These are phyloP conservation scores for Eueides isabella DNA, from an alignment of 1,140 invertebrate species.

Conservation along the genomic window DNA sequence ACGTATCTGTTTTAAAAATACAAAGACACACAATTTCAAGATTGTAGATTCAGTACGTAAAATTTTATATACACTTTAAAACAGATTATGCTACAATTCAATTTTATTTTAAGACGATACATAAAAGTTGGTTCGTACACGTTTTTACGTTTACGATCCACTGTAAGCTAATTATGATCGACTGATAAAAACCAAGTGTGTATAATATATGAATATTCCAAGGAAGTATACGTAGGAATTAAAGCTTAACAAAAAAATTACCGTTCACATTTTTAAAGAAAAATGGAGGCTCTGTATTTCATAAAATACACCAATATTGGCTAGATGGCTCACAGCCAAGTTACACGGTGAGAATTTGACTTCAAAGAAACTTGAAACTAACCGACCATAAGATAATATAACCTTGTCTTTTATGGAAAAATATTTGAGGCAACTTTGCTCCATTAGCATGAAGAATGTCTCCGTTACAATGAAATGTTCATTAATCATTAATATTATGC, in stretches of 20 bases:
- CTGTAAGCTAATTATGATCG: no score
- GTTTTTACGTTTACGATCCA: no score
- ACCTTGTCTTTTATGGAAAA: conserved; percentile 17
- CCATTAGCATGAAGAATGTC: conserved; percentile 16
- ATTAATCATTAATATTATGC: background rate
- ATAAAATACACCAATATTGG: conserved; percentile 25
- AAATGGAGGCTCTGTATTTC: background rate
- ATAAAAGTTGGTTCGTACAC: no score
- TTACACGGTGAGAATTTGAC: conserved; percentile 28
- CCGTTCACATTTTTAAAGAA: background rate
- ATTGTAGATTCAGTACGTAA: no score
- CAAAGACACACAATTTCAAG: no score
- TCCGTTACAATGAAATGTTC: conserved; percentile 11
- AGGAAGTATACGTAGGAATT: background rate
- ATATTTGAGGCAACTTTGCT: conserved; percentile 18
- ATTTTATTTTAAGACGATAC: no score
- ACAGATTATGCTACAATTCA: no score
- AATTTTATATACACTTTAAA: no score
- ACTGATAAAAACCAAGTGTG: no score
- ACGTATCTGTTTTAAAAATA: no score
- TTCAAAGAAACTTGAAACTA: conserved; percentile 27
- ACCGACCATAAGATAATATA: conserved; percentile 25
- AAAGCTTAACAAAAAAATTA: background rate
- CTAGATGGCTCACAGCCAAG: conserved; percentile 22
- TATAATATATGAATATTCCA: background rate